Evolutionary conservation across 2,113 vertebrate species (phyloP), one percentile per base, ranked within the genome.

Genomic region (Nymphicus hollandicus): DNA sequence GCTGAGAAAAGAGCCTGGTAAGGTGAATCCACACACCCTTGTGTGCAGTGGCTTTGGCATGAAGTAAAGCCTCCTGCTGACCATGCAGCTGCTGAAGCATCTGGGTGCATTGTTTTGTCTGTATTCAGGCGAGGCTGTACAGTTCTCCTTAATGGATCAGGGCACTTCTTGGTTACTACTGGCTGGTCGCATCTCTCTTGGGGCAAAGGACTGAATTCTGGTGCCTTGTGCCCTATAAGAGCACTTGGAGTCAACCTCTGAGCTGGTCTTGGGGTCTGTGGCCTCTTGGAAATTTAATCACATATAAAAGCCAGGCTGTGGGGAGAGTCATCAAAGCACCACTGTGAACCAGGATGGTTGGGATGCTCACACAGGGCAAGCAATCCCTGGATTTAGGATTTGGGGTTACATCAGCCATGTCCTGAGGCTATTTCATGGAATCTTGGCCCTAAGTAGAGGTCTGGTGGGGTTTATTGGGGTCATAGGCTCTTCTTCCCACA

Each of bases 281-380:
- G 17, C 50, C 53, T 63, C 47, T 37, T 50, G 47, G 33, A 63
- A 31, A 27, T 46, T 49, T 19, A 50, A 39, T 72, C 63, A 31
- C 53, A 43, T 28, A 35, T 61, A 10, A 72, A 61, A 65, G 3
- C 1, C 23, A 43, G 25, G 29, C 29, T 61, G 58, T n/a, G 33
- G 28, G 12, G 22, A 52, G n/a, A 22, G 19, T 65, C 50, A 20
- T 25, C 64, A 31, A 33, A 53, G 49, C 13, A 43, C 5, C 27
- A 4, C 41, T 58, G 13, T 0, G 1, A 72, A 39, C 23, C 0
- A 0, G 35, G 18, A 19, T 23, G 17, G 16, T 6, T 37, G 53
- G 33, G 46, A 39, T 60, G 41, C 28, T 78, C 17, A 8, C 0
- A 3, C 9, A 41, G 31, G 58, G 53, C 43, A 35, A 55, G 13